Evolutionary conservation across 2,888 invertebrate genomes (phyloP), one percentile per base, ranked within the genome.

Genomic region (Tortrix viridana): DNA sequence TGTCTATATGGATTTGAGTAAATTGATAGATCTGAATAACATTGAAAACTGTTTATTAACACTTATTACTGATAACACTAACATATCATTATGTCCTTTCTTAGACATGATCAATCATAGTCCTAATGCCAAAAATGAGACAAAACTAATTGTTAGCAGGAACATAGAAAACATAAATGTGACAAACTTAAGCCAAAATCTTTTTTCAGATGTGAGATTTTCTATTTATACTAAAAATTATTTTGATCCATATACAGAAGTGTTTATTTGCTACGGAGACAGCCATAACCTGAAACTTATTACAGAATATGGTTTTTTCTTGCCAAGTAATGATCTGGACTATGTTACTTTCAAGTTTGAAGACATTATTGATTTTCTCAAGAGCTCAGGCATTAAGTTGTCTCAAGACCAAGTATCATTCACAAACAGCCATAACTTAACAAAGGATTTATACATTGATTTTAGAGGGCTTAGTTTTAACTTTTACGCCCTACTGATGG

Each of bases 41-140:
- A 81, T 90, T 53, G 76, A 92, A 32, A 79, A 82, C 65, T 76
- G 88, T 19, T 74, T 89, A 22, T 76, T 88, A 26, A 80, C 77
- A 67, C 67, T 93, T 32, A 82, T 95, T 64, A 86, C 82, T 68
- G 95, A 95, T 80, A 92, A 93, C 70, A 93, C 94, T 23, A 93
- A 93, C 69, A 93, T 95, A 85, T 97, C 97, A 5, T 84, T 98
- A 53, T 97, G 97, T 67, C 98, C 98, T 0, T 97, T 95, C 81
- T 90, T 98, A 65, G 98, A 98, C 84, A 94, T 98, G 89, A 96
- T 98, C 67, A 98, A 98, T 89, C 98, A 98, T 79, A 95, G 95
- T 60, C 92, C 93, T 66, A 77, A 85, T 60, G 94, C 94, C 3
- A 86, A 88, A 67, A 95, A 95, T 70, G 90, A 91, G 76, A 88